These are phyloP conservation scores for Grammomys surdaster DNA, from an alignment of 2,113 vertebrate genomes.

Conservation along the genomic window DNA sequence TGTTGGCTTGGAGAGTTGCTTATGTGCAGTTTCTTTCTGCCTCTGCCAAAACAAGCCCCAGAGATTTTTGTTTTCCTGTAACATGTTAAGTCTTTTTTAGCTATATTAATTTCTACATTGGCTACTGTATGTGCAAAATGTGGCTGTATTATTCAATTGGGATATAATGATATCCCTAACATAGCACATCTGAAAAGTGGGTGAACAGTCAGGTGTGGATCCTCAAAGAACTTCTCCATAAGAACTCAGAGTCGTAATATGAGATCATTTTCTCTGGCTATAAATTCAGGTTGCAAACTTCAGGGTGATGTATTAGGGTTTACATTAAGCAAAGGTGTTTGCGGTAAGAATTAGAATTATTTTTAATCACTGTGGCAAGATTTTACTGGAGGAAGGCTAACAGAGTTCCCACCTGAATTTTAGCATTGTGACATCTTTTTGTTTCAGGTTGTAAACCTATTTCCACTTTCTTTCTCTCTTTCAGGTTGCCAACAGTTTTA, in stretches of 20 bases:
- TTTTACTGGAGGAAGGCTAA: not conserved
- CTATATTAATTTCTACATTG: not conserved
- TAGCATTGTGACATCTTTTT: not conserved
- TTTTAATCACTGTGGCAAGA: not conserved
- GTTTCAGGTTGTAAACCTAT: not conserved
- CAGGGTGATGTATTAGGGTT: not conserved
- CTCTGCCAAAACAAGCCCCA: not conserved
- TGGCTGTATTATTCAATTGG: not conserved
- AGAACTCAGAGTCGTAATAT: not conserved
- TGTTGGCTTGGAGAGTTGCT: conserved; percentile 68
- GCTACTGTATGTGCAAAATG: not conserved
- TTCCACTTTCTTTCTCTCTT: not conserved
- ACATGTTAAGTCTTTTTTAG: not conserved
- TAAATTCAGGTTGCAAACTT: not conserved
- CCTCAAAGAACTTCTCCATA: not conserved
- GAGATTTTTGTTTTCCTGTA: not conserved
- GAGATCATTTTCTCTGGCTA: not conserved
- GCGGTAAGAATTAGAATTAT: not conserved
- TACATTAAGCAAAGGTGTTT: not conserved
- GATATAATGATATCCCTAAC: not conserved
- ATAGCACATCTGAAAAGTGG: not conserved
- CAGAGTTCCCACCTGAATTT: not conserved
- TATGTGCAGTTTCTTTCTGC: conserved; percentile 56
- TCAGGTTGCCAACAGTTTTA: not conserved
- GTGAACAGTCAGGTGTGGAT: not conserved